Evolutionary conservation across 2,113 vertebrate genomes (phyloP).

Genomic region (Cavia porcellus): DNA sequence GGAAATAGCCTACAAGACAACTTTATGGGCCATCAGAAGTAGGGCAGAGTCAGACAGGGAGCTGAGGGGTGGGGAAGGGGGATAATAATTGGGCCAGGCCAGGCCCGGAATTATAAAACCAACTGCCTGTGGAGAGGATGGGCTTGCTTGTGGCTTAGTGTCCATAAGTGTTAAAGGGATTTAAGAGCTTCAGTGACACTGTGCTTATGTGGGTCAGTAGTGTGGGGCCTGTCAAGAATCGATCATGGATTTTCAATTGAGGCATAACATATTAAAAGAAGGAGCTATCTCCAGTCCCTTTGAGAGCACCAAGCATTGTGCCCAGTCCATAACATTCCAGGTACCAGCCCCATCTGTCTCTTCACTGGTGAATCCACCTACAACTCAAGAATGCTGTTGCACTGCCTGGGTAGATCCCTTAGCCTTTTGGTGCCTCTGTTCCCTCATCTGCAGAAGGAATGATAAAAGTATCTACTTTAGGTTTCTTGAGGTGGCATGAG

Average conservation of each 20-base stretch:
- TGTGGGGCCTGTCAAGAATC: background rate
- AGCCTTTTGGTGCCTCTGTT: background rate
- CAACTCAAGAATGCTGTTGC: background rate
- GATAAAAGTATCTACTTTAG: background rate
- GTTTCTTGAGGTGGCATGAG: background rate
- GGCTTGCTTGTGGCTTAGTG: background rate
- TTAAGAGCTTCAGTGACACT: background rate
- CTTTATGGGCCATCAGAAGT: constrained; percentile 55
- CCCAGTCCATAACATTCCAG: background rate
- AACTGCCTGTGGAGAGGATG: background rate
- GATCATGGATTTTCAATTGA: background rate
- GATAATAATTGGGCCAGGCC: background rate
- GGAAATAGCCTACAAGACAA: background rate
- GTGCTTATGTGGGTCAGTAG: background rate
- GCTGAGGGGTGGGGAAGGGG: background rate
- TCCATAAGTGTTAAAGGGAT: background rate
- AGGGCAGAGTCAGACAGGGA: background rate
- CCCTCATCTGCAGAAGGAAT: background rate
- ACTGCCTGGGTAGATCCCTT: background rate
- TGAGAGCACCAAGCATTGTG: no score
- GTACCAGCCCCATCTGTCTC: background rate
- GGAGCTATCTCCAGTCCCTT: background rate
- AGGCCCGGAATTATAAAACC: constrained; percentile 31
- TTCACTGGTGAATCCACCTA: background rate
- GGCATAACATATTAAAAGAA: background rate